Evolutionary conservation across 64 coral and sea anemone genomes (phyloP).

Genomic region (Montipora efflorescens): DNA sequence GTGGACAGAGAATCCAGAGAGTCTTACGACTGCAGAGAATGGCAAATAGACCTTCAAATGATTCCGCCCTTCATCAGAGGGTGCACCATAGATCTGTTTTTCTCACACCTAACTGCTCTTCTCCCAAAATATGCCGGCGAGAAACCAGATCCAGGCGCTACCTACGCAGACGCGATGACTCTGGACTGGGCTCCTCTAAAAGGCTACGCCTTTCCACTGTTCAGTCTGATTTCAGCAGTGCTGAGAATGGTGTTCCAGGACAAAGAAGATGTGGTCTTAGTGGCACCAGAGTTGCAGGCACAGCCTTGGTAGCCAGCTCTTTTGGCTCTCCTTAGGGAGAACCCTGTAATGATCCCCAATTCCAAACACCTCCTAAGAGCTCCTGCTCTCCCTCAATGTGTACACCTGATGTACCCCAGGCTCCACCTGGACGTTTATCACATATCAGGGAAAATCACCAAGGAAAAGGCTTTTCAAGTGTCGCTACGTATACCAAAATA

Average conservation of each 20-base stretch:
- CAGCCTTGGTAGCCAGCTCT: slow-evolving; percentile 58
- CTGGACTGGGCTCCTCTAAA: too few species aligned
- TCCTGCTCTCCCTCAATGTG: background rate
- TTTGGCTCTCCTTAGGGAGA: background rate
- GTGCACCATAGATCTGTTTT: slow-evolving; percentile 25
- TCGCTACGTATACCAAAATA: background rate
- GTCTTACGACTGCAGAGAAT: slow-evolving; percentile 29
- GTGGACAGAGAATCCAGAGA: slow-evolving; percentile 50
- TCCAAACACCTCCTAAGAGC: background rate
- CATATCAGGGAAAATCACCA: slow-evolving; percentile 45
- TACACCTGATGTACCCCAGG: slow-evolving; percentile 38
- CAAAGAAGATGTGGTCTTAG: slow-evolving; percentile 19
- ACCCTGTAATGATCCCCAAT: background rate
- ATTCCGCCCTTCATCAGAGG: slow-evolving; percentile 9
- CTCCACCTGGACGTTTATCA: slow-evolving; percentile 23
- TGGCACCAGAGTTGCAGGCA: slow-evolving; percentile 40
- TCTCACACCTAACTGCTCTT: slow-evolving; percentile 49
- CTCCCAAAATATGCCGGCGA: slow-evolving; percentile 14
- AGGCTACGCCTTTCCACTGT: too few species aligned
- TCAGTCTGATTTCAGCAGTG: too few species aligned
- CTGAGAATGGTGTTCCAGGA: background rate
- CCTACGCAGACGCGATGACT: too few species aligned
- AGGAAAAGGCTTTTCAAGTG: slow-evolving; percentile 25
- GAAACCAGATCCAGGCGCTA: background rate
- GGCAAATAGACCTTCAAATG: slow-evolving; percentile 38